Percentiles rank a stretch among this genome's conserved stretches.
These are phyloP conservation scores for Theocolax elegans DNA, from an alignment of 1,140 invertebrate genomes.

Conservation along the genomic window DNA sequence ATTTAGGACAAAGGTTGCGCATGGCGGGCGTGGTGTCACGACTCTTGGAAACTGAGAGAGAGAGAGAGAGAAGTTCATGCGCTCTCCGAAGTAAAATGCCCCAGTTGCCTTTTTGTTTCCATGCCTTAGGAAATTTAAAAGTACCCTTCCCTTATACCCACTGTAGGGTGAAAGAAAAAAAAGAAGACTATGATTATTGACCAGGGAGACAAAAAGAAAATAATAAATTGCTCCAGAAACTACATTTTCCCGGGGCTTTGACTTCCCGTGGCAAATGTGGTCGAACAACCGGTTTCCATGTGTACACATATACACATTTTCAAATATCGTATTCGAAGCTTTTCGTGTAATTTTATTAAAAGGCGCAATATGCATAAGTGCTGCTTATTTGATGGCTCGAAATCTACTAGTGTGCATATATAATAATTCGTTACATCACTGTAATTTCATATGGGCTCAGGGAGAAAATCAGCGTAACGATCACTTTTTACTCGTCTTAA, in stretches of 20 bases:
- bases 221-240: conserved; percentile 5
- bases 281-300: conserved; percentile 25
- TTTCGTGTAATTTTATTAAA: conserved; percentile 1
- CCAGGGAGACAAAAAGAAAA: background rate
- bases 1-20: conserved; percentile 57
- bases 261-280: background rate
- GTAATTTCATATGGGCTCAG: too few species aligned
- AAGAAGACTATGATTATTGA: background rate
- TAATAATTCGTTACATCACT: too few species aligned
- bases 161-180: background rate
- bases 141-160: background rate
- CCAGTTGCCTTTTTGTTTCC: conserved; percentile 16
- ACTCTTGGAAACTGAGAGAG: conserved; percentile 23
- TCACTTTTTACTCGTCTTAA: too few species aligned
- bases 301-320: too few species aligned
- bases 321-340: background rate
- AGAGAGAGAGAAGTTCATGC: conserved; percentile 19
- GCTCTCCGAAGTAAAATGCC: conserved; percentile 12
- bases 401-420: too few species aligned
- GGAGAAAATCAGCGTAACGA: too few species aligned
- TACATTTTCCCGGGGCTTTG: conserved; percentile 5
- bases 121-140: conserved; percentile 23
- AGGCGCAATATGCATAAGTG: background rate
- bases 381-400: background rate
- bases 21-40: conserved; percentile 38